phyloP scores from a whole-genome alignment of 2,797 vertebrate genomes.

The Echeneis naucrates region DNA sequence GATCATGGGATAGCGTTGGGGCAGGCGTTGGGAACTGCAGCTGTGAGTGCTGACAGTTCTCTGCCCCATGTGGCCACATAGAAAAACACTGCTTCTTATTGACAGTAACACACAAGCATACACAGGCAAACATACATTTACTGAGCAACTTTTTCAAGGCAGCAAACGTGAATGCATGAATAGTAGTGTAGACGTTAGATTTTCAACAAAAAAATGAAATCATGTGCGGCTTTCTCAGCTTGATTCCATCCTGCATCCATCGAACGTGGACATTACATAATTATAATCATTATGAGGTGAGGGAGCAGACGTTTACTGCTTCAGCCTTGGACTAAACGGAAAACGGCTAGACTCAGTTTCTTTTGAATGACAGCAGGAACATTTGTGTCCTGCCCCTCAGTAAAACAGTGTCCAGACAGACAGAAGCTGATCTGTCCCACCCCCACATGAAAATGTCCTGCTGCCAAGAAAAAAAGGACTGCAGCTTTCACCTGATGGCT shows the following conservation, averaged over 20 bases:
- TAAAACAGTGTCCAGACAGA: conserved; percentile 63
- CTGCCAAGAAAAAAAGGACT: conserved; percentile 51
- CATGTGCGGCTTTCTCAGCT: conserved; percentile 39
- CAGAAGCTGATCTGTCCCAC: conserved; percentile 64
- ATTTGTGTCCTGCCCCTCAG: conserved; percentile 59
- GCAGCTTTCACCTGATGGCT: conserved; percentile 58
- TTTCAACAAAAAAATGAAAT: conserved; percentile 43
- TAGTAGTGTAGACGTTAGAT: conserved; percentile 28
- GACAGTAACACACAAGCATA: conserved; percentile 68
- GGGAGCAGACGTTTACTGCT: conserved; percentile 56
- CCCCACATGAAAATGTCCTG: conserved; percentile 35
- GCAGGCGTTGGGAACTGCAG: conserved; percentile 62
- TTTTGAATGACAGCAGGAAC: conserved; percentile 65
- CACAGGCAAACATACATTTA: conserved; percentile 63
- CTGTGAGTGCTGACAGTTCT: conserved; percentile 77
- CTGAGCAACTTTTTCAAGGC: conserved; percentile 53
- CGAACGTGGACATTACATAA: conserved; percentile 51
- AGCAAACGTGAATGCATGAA: conserved; percentile 39
- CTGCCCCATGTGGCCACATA: conserved; percentile 70
- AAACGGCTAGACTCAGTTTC: conserved; percentile 67
- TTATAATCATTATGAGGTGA: conserved; percentile 58
- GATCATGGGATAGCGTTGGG: conserved; percentile 55
- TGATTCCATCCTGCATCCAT: conserved; percentile 52
- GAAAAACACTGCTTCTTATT: conserved; percentile 75
- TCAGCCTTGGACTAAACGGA: conserved; percentile 52